Percentiles rank a stretch among this genome's conserved stretches.
These are phyloP conservation scores for Philaenus spumarius DNA, from an alignment of 1,140 invertebrate species.

Conservation along the genomic window DNA sequence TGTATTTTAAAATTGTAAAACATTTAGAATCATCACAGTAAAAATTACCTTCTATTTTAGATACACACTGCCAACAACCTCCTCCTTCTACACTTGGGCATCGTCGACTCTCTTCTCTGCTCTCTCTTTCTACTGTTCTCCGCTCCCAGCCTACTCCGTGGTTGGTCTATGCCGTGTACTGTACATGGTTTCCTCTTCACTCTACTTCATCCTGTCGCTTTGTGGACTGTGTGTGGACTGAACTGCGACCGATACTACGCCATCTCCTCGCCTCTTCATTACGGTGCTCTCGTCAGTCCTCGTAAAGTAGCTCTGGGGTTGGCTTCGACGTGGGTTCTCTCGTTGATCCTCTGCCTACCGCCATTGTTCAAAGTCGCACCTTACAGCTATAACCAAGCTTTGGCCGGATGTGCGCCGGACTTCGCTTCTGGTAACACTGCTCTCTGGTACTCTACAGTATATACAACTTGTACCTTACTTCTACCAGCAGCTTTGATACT, in stretches of 20 bases:
- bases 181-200: constrained; percentile 58
- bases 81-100: constrained; percentile 60
- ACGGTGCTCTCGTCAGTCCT: constrained; percentile 61
- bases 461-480: constrained; percentile 55
- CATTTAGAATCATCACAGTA: too few species aligned
- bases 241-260: constrained; percentile 73
- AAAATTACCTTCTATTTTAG: constrained; percentile 46
- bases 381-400: constrained; percentile 47
- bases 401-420: constrained; percentile 57
- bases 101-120: constrained; percentile 58
- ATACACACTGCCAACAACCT: constrained; percentile 58
- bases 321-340: constrained; percentile 43
- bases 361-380: constrained; percentile 42
- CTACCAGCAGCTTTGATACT: constrained; percentile 61
- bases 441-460: constrained; percentile 54
- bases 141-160: constrained; percentile 40
- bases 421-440: constrained; percentile 50
- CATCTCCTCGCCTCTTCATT: constrained; percentile 68
- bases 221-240: constrained; percentile 73
- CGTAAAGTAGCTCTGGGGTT: constrained; percentile 49
- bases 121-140: constrained; percentile 48
- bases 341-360: constrained; percentile 40
- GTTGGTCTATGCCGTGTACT: constrained; percentile 48
- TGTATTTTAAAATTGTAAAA: too few species aligned
- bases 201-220: constrained; percentile 60